Base-by-base conservation (phyloP, 2,113 vertebrate genomes). In the Arenaria interpres region DNA sequence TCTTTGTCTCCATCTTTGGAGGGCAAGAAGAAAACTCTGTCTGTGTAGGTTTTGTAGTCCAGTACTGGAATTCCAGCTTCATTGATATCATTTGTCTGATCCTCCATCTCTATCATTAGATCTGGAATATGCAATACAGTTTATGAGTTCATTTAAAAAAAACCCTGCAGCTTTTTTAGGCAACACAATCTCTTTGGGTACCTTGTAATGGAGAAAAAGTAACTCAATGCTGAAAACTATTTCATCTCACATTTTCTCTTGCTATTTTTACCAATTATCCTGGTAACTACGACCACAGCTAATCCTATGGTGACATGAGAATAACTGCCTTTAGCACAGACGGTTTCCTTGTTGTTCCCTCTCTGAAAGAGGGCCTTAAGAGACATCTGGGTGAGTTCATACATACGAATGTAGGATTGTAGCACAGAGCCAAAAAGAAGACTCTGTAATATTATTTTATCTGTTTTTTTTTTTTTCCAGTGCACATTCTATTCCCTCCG, bases 21-120 rank as follows among this genome's bases (percentile, higher is more conserved):
- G 5, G 99, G 99, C 97, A 99, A 98, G 98, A 99, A 99, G 97
- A 99, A 99, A 97, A 99, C 99, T 7, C 99, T 98, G 96, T 99
- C 99, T 0, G 99, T 99, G 98, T 99, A 99, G 8, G 98, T 99
- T 97, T 99, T 99, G 96, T 99, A 99, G 97, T 99, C 99, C 82
- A 99, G 96, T 91, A 99, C 99, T 7, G 99, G 99, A 89, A 99
- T 99, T 84, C 99, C 98, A 5, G 98, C 99, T 96, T 99, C 99
- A 13, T 98, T 99, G 83, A 99, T 97, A 24, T 99, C 99, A 27
- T 98, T 99, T 66, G 99, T 99, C 93, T 99, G 99, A 96, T 99
- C 99, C 90, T 99, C 99, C 99, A 99, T 99, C 90, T 99, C 99
- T 32, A 99, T 99, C 99, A 99, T 99, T 68, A 99, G 98, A 95